These are phyloP conservation scores for Uropetala carovei DNA, from an alignment of 2,888 invertebrate genomes.

Conservation along the genomic window DNA sequence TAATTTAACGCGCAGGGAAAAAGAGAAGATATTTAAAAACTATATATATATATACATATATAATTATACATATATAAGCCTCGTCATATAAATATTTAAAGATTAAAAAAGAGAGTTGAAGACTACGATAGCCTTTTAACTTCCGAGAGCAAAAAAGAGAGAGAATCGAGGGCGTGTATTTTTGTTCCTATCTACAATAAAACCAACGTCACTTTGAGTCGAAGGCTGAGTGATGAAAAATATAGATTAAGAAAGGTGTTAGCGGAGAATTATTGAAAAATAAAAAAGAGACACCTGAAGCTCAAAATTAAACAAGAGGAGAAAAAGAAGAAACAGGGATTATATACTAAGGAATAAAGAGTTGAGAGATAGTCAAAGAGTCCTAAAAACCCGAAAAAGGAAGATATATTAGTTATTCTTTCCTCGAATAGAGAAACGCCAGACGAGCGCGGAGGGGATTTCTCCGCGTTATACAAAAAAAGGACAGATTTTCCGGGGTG, in stretches of 20 bases:
- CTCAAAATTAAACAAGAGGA: not conserved
- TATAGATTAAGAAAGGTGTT: not conserved
- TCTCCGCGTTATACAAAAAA: not conserved
- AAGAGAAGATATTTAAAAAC: conserved; percentile 46
- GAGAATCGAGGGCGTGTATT: conserved; percentile 51
- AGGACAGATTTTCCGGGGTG: not conserved
- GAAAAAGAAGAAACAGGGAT: not conserved
- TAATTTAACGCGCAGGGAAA: conserved; percentile 29
- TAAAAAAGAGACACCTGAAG: not conserved
- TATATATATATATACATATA: conserved; percentile 44
- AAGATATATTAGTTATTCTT: not conserved
- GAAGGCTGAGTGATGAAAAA: conserved; percentile 14
- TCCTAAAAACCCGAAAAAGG: not conserved
- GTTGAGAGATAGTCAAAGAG: not conserved
- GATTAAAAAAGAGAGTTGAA: conserved; percentile 51
- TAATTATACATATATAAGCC: conserved; percentile 38
- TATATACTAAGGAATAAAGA: not conserved
- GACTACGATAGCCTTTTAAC: conserved; percentile 62
- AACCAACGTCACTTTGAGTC: not conserved
- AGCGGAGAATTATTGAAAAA: not conserved
- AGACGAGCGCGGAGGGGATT: not conserved
- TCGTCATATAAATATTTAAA: conserved; percentile 48
- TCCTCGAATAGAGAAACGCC: not conserved
- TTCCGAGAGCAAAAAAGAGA: conserved; percentile 39
- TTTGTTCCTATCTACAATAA: conserved; percentile 58